Evolutionary conservation across 2,113 vertebrate genomes (phyloP), one percentile per base, ranked within the genome.

Genomic region (Hystrix brachyura): DNA sequence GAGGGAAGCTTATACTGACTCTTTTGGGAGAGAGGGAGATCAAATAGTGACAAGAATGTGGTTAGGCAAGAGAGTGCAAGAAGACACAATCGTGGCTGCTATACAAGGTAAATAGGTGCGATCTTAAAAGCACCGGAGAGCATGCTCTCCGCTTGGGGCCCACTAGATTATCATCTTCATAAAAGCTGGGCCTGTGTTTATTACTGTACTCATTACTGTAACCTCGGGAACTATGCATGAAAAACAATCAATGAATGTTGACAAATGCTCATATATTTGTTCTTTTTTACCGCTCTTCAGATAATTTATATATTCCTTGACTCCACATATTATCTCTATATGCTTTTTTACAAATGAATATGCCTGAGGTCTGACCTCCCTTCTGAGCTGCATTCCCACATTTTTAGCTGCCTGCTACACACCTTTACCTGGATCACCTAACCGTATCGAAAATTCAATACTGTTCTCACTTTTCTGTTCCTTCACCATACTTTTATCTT

Each of bases 291-390:
- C 43, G 67, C 7, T 87, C 19, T 94, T n/a, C 23, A 83, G n/a
- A 48, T 90, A 69, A 15, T 78, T 94, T 85, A 19, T 83, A 18
- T 53, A 60, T 76, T 93, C 43, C 29, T 89, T 91, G 71, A 72
- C 14, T 79, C 43, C 27, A 80, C 51, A 43, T 88, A 76, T 80
- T 57, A 69, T 57, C 2, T 94, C 8, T 74, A 1, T 95, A 38
- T 91, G 9, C 57, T 95, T 48, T 76, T 57, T 53, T 64, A 89
- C 2, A 76, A 59, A 55, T 74, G 1, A 43, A 8, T 72, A 32
- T 86, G 18, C 32, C 43, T 17, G 88, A 60, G 29, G 13, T 59
- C 15, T 80, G 38, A 59, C 46, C 51, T 60, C 12, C 76, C 32
- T 72, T 43, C 32, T 65, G 17, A 96, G 25, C 8, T 43, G 18